These are phyloP conservation scores for Anarhynchus alexandrinus DNA, from an alignment of 2,113 vertebrate species.

Conservation along the genomic window DNA sequence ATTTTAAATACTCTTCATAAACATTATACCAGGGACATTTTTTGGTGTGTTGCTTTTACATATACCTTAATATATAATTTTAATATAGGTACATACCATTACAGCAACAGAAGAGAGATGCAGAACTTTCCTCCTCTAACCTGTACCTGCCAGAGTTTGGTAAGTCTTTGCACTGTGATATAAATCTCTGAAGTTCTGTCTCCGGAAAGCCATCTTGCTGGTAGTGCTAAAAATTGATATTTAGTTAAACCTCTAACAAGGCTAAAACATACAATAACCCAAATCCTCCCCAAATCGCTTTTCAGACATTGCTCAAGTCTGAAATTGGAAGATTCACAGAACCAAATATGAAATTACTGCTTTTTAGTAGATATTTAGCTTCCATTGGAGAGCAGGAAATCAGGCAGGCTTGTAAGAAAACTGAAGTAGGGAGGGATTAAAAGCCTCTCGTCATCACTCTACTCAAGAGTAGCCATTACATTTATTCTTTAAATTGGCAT, in stretches of 20 bases:
- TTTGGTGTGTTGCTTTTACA: not conserved
- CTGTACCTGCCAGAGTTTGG: conserved; percentile 84
- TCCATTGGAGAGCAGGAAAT: not conserved
- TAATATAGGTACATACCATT: conserved; percentile 55
- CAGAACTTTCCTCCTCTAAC: conserved; percentile 69
- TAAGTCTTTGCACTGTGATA: conserved; percentile 85
- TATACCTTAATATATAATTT: not conserved
- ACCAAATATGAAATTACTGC: not conserved
- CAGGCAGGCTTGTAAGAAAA: not conserved
- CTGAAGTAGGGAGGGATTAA: not conserved
- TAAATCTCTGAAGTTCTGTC: conserved; percentile 84
- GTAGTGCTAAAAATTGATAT: conserved; percentile 75
- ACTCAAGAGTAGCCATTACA: not conserved
- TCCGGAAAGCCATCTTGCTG: conserved; percentile 82
- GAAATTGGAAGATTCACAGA: not conserved
- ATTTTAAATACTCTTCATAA: not conserved
- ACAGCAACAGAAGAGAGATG: conserved; percentile 76
- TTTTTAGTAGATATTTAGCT: not conserved
- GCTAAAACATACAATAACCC: not conserved
- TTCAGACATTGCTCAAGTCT: not conserved
- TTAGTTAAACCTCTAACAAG: not conserved
- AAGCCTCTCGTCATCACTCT: not conserved
- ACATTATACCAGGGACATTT: not conserved
- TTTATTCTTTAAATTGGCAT: not conserved
- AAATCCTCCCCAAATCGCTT: not conserved